Conservation (phyloP, 2,888 invertebrate genomes). For the Neoascia interrupta region DNA sequence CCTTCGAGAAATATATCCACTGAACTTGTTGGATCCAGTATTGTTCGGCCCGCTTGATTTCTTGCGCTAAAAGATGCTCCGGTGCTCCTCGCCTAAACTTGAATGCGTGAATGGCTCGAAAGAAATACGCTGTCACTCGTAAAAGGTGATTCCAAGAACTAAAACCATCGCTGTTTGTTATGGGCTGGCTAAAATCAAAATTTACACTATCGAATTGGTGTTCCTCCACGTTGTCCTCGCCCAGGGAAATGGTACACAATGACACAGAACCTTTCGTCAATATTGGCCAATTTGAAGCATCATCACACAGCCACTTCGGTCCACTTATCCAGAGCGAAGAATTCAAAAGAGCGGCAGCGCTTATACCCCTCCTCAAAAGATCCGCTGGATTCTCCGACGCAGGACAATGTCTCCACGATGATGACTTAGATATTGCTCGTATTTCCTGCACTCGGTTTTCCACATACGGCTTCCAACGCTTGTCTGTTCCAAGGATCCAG, state of each 20-base stretch:
- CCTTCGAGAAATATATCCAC: not conserved
- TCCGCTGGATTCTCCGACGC: slow-evolving; percentile 9
- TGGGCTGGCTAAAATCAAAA: too few species aligned
- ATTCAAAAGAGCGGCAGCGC: not conserved
- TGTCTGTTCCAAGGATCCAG: not conserved
- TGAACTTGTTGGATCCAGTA: not conserved
- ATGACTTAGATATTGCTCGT: not conserved
- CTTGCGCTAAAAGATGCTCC: not conserved
- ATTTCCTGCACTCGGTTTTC: not conserved
- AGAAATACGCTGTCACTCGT: slow-evolving; percentile 16
- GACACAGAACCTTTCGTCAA: too few species aligned
- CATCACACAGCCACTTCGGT: not conserved
- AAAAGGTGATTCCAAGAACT: slow-evolving; percentile 16
- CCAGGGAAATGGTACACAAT: too few species aligned
- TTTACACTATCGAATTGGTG: too few species aligned
- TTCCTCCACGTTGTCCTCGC: too few species aligned
- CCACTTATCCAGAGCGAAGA: not conserved
- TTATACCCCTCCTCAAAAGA: slow-evolving; percentile 7
- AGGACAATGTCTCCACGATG: not conserved
- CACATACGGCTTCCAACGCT: not conserved
- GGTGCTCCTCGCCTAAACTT: too few species aligned
- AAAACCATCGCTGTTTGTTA: too few species aligned
- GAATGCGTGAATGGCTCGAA: too few species aligned
- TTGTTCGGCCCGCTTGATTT: not conserved
- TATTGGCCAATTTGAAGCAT: not conserved